A percentile compares a stretch with the other conserved stretches of the same genome.
Conservation (phyloP, 2,113 vertebrate genomes). For the Gambusia holbrooki region DNA sequence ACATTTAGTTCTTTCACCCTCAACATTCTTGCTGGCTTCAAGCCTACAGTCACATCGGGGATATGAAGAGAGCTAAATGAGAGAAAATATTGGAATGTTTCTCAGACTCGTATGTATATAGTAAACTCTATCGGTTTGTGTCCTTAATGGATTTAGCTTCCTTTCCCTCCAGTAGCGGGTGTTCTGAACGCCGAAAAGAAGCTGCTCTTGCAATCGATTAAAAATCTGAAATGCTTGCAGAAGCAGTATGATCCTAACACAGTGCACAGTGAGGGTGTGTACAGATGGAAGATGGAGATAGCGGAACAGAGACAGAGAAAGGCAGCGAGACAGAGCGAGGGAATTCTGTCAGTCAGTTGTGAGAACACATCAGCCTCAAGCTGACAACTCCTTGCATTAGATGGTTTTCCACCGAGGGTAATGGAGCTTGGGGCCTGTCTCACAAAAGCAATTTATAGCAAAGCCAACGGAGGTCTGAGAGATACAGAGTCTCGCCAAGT, state of each 20-base stretch:
- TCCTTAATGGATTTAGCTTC: conserved; percentile 53
- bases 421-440: conserved; percentile 73
- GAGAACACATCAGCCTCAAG: conserved; percentile 69
- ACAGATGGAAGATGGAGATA: conserved; percentile 43
- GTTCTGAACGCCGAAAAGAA: conserved; percentile 57
- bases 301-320: conserved; percentile 24
- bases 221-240: conserved; percentile 70
- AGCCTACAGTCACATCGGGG: conserved; percentile 11
- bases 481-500: conserved; percentile 48
- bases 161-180: conserved; percentile 25
- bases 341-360: conserved; percentile 70
- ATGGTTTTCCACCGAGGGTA: conserved; percentile 74
- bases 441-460: conserved; percentile 74
- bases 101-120: conserved; percentile 43
- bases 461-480: conserved; percentile 56
- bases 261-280: conserved; percentile 41
- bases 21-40: neutral
- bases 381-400: conserved; percentile 78
- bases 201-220: conserved; percentile 67
- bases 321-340: conserved; percentile 20
- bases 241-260: conserved; percentile 68
- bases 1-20: neutral
- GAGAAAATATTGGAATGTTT: conserved; percentile 16
- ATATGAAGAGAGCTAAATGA: conserved; percentile 35
- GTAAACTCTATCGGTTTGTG: conserved; percentile 30